Conservation (phyloP, 2,888 invertebrate genomes). For the Ichneumoninae sp. region DNA sequence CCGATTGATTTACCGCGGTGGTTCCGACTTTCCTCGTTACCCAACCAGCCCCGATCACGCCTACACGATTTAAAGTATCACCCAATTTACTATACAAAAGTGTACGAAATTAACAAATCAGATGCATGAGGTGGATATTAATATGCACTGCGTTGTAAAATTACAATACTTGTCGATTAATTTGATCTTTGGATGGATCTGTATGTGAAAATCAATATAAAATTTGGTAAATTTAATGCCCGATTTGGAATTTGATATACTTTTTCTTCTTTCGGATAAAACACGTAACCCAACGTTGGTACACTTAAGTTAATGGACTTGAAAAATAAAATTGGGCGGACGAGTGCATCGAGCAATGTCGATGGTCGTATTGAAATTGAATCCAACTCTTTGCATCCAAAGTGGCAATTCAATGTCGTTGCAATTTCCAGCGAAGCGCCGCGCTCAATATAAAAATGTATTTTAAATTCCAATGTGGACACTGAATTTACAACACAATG, state of each 20-base stretch:
- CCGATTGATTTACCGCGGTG: too few species aligned
- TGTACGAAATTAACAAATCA: not conserved
- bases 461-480: not conserved
- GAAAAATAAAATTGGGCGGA: not conserved
- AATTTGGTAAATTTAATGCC: not conserved
- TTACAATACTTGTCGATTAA: not conserved
- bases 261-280: not conserved
- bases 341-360: too few species aligned
- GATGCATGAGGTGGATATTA: not conserved
- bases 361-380: not conserved
- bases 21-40: too few species aligned
- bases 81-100: not conserved
- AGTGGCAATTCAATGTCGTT: not conserved
- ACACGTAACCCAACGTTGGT: not conserved
- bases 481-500: not conserved
- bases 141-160: constrained; percentile 2
- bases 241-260: not conserved
- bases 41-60: too few species aligned
- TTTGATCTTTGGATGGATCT: not conserved
- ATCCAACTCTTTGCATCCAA: not conserved
- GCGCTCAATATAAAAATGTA: not conserved
- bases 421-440: not conserved
- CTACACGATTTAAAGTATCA: not conserved
- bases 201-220: not conserved
- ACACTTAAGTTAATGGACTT: not conserved